phyloP scores from a whole-genome alignment of 2,113 vertebrate genomes.

The Grantiella picta region DNA sequence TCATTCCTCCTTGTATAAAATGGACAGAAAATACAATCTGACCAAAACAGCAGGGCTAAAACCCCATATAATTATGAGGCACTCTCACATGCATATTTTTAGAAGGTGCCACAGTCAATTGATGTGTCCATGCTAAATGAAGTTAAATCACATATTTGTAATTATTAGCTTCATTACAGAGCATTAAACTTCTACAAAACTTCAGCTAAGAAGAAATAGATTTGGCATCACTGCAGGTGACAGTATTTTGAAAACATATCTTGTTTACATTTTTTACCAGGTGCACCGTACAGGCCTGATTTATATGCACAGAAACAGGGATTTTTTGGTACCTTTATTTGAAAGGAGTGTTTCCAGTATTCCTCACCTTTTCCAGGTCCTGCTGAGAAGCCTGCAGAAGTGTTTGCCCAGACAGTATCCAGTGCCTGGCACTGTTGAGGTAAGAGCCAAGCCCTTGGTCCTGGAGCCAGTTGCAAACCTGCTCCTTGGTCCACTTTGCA shows the following conservation, averaged over 20 bases:
- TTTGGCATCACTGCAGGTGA: background rate
- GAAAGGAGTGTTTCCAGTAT: background rate
- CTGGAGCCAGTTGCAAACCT: constrained; percentile 94
- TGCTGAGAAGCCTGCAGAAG: constrained; percentile 94
- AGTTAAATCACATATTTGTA: background rate
- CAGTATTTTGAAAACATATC: background rate
- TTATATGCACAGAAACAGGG: background rate
- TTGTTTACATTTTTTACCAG: background rate
- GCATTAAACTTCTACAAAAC: background rate
- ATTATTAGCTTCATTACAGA: background rate
- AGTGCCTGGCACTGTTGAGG: constrained; percentile 83
- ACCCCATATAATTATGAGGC: background rate
- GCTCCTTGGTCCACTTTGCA: constrained; percentile 94
- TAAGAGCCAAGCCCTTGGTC: constrained; percentile 93
- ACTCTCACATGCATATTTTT: background rate
- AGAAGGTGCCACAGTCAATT: background rate
- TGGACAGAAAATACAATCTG: background rate
- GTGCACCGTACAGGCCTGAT: background rate
- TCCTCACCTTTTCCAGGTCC: constrained; percentile 92
- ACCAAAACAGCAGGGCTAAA: background rate
- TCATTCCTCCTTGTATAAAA: background rate
- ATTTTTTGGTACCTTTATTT: background rate
- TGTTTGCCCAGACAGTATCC: constrained; percentile 93
- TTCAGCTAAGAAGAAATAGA: background rate
- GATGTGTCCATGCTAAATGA: background rate